Conservation (phyloP, 2,888 invertebrate species). For the Phania funesta region DNA sequence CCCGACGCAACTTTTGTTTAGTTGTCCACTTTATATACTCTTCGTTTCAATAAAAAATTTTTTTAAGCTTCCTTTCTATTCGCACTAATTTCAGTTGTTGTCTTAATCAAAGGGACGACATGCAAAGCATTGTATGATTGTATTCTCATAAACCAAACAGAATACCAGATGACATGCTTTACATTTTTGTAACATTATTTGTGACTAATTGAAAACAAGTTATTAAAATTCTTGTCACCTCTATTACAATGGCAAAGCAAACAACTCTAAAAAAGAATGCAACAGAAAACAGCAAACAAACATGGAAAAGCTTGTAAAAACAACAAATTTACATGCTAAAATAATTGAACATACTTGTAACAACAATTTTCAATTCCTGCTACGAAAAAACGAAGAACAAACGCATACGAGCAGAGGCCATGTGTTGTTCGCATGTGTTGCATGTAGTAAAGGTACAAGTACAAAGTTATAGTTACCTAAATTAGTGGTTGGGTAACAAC, state of each 20-base stretch:
- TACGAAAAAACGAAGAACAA: neutral
- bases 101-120: constrained; percentile 41
- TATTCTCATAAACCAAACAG: constrained; percentile 18
- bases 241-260: constrained; percentile 18
- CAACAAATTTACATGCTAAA: constrained; percentile 76
- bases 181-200: constrained; percentile 60
- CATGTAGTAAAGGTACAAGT: constrained; percentile 47
- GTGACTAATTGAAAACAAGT: constrained; percentile 69
- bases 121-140: neutral
- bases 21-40: no score
- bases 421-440: constrained; percentile 57
- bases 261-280: constrained; percentile 4
- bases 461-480: constrained; percentile 48
- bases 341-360: constrained; percentile 75
- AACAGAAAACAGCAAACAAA: constrained; percentile 23
- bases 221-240: constrained; percentile 70
- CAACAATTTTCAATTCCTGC: constrained; percentile 76
- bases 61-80: neutral
- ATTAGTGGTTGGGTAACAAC: constrained; percentile 30
- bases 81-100: constrained; percentile 16
- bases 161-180: constrained; percentile 30
- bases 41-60: no score
- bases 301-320: constrained; percentile 68
- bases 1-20: no score
- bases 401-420: neutral